Evolutionary conservation across 2,113 vertebrate genomes (phyloP), one percentile per base, ranked within the genome.

Genomic region (Uropsilus gracilis): DNA sequence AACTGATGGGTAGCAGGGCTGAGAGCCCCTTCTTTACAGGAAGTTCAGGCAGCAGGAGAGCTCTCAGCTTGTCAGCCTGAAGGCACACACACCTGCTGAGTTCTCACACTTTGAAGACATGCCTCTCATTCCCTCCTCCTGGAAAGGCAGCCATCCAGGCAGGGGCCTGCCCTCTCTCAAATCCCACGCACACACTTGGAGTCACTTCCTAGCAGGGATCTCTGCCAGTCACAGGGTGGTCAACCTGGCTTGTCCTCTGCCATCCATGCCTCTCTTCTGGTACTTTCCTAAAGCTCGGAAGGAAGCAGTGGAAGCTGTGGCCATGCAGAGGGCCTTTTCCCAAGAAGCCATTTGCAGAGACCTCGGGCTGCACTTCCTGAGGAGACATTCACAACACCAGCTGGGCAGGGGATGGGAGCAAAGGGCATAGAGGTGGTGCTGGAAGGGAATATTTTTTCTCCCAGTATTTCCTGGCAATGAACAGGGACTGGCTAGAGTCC

Each of bases 171-270:
- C 22, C 9, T 26, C 61, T 42, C 55, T 48, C 28, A 46, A 34
- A 24, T 69, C 20, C 90, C 39, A 39, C 78, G 32, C 39, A 18
- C 82, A 91, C 78, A 89, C 63, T 94, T 91, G 92, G 95, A 53
- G n/a, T 64, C 32, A 11, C 61, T 22, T 71, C 75, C 61, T 30
- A 0, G 72, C 11, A 61, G 20, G 34, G 73, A 50, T 82, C 78
- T 44, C 44, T 14, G 26, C 61, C 46, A 53, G 39, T 28, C 61
- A 7, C 3, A 20, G 28, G 3, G 84, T 26, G 11, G 37, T 9
- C 32, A 18, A 13, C 37, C 5, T n/a, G 42, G 59, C 34, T 18
- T 81, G 50, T 66, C n/a, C 18, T 69, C 63, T 2, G 6, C 59
- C 24, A 0, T 42, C 75, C 3, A 16, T 1, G 34, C 10, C 69